Evolutionary conservation across 2,797 vertebrate species (phyloP).

Genomic region (Okamejei kenojei): DNA sequence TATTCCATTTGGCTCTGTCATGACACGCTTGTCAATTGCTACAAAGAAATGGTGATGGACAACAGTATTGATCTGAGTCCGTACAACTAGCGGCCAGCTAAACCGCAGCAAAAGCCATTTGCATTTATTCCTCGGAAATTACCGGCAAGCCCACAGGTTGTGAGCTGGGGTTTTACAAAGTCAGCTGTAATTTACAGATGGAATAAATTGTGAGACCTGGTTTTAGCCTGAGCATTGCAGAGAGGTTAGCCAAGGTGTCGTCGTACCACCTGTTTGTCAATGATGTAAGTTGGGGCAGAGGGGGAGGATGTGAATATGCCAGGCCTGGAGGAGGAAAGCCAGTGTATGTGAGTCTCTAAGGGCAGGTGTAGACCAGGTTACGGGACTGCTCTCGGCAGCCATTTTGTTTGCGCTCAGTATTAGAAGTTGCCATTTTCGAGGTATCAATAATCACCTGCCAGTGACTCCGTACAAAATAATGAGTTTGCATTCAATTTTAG

Average conservation of each 20-base stretch:
- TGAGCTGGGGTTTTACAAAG: background rate
- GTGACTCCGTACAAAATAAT: background rate
- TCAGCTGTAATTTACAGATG: background rate
- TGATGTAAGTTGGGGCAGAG: background rate
- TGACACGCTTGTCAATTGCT: background rate
- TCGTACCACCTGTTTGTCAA: background rate
- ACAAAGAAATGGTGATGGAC: background rate
- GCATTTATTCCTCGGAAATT: background rate
- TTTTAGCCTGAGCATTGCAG: background rate
- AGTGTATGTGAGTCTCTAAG: background rate
- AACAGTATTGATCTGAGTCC: background rate
- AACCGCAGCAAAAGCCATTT: background rate
- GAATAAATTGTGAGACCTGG: background rate
- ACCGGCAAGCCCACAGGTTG: background rate
- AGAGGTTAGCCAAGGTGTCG: no score
- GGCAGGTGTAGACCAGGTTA: background rate
- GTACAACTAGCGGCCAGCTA: background rate
- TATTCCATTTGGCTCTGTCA: background rate
- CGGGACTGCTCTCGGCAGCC: background rate
- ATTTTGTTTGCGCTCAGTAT: background rate
- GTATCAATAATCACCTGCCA: background rate
- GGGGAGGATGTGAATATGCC: no score
- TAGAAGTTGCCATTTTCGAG: background rate
- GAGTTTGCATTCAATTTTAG: background rate
- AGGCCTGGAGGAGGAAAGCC: background rate